Evolutionary conservation across 2,797 vertebrate genomes (phyloP).

Genomic region (Setipinna tenuifilis): DNA sequence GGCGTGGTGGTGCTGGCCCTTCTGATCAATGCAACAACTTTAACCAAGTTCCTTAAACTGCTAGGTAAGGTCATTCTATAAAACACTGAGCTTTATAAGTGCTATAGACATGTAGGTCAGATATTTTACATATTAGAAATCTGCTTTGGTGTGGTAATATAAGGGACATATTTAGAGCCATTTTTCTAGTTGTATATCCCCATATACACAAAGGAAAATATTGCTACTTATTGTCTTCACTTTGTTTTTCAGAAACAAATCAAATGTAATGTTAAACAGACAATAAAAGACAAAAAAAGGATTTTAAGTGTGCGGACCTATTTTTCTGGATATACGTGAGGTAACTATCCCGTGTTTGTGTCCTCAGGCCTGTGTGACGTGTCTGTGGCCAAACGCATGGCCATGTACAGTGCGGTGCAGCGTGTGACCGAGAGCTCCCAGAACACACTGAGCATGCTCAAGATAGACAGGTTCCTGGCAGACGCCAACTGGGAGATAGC

Average conservation of each 20-base stretch:
- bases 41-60: constrained; percentile 35
- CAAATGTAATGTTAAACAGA: no score
- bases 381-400: constrained; percentile 36
- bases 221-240: background rate
- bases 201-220: no score
- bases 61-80: constrained; percentile 34
- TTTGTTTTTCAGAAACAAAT: no score
- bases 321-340: background rate
- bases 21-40: constrained; percentile 42
- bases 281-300: background rate
- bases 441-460: constrained; percentile 41
- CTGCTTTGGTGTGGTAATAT: background rate
- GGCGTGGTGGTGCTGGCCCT: constrained; percentile 39
- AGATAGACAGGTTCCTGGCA: constrained; percentile 39
- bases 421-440: constrained; percentile 32
- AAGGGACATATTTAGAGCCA: no score
- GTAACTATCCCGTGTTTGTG: background rate
- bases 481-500: constrained; percentile 38
- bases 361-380: constrained; percentile 35
- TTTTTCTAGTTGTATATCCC: no score
- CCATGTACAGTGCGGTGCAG: constrained; percentile 38
- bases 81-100: constrained; percentile 21
- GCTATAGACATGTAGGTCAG: background rate
- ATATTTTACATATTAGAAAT: background rate
- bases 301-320: background rate